These are phyloP conservation scores for Platorchestia sp. DNA, from an alignment of 1,140 invertebrate genomes.

Conservation along the genomic window DNA sequence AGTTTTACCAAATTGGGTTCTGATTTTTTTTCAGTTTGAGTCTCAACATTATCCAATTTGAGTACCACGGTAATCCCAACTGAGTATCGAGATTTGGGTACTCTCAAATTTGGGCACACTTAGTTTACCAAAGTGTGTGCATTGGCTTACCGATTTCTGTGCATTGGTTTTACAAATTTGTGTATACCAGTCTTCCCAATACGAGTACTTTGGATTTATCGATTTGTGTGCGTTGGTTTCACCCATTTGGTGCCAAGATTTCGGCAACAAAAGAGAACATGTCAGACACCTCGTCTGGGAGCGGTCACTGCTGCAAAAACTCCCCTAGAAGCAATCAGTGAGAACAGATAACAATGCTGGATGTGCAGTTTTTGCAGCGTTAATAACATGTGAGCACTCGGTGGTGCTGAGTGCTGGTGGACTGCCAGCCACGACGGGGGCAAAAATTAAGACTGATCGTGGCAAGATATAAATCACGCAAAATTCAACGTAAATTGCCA, in stretches of 20 bases:
- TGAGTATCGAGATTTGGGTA: neutral
- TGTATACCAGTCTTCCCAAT: too few species aligned
- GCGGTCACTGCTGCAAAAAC: neutral
- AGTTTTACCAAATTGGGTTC: too few species aligned
- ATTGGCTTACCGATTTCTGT: too few species aligned
- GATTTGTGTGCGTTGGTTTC: neutral
- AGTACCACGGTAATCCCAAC: neutral
- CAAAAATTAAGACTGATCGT: neutral
- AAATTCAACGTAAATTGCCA: neutral
- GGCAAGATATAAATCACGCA: neutral
- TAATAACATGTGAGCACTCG: neutral
- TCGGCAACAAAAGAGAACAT: neutral
- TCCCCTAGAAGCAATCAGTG: neutral
- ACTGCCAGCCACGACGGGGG: neutral
- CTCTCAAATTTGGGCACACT: too few species aligned
- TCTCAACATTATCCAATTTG: neutral
- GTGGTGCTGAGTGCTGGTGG: neutral
- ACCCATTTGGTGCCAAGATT: neutral
- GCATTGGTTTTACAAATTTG: neutral
- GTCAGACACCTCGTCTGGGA: neutral
- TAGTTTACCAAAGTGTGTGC: too few species aligned
- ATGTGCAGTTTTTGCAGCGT: neutral
- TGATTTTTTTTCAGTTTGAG: neutral
- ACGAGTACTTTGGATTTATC: neutral
- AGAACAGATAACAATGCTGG: neutral